Conservation (phyloP, 2,113 vertebrate genomes). For the Lepus timidus region DNA sequence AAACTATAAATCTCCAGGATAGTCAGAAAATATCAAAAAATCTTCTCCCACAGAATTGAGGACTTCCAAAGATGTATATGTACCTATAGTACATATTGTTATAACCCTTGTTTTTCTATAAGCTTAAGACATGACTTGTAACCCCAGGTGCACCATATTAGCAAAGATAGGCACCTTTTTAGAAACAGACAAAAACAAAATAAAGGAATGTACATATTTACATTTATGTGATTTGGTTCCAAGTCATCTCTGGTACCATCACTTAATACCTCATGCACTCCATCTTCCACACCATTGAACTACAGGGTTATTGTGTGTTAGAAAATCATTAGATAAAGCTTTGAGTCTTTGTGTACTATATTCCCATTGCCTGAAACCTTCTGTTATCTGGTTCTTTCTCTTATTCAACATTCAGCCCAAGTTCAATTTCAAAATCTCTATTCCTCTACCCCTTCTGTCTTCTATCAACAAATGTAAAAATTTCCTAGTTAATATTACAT, state of each 20-base stretch:
- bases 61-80: not conserved
- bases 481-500: not conserved
- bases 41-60: not conserved
- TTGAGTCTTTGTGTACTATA: not conserved
- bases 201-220: not conserved
- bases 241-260: not conserved
- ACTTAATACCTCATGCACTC: fast-evolving
- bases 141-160: not conserved
- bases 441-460: not conserved
- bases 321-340: not conserved
- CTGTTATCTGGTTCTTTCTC: not conserved
- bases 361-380: not conserved
- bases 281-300: not conserved
- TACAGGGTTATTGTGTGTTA: not conserved
- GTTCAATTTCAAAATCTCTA: not conserved
- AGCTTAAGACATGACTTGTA: not conserved
- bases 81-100: not conserved
- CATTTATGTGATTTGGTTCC: not conserved
- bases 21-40: not conserved
- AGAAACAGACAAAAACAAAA: not conserved
- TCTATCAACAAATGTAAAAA: not conserved
- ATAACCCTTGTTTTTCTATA: not conserved
- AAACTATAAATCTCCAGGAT: not conserved
- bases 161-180: not conserved
- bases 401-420: not conserved